Base-by-base conservation (phyloP, 2,888 invertebrate genomes). In the Drosophila austrosaltans region DNA sequence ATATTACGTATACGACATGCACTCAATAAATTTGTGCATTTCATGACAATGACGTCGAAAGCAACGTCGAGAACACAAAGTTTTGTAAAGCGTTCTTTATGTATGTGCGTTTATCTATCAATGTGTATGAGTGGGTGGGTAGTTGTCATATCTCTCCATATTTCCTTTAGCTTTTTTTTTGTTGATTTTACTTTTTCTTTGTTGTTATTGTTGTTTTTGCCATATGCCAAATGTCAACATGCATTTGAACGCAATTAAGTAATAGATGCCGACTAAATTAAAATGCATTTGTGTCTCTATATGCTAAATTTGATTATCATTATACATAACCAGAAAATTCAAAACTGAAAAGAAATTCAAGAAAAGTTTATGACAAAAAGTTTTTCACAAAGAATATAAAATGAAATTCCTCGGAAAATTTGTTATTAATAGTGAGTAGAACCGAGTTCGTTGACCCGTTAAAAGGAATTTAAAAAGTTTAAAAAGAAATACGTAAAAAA, bases 21-120 rank as follows among this genome's bases (percentile, higher is more conserved):
- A 76, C 75, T 74, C 85, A 77, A 83, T 83, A 84, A 79, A 78
- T 79, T 79, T 70, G 72, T 76, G 76, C 79, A 87, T 72, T 84
- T 79, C 75, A 81, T 62, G 76, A 72, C 72, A 76, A 82, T 78
- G 75, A 72, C 67, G 75, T 58, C 67, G 63, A 68, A 66, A 42
- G 40, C 62, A 66, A 42, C 53, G 28, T 44, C 68, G 25, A 20
- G 56, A 39, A 42, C 32, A 36, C 53, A 57, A 16, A 16, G 22
- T 32, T 69, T 62, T 70, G 42, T 54, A 56, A 60, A 62, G 56
- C 53, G 3, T 42, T 70, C 66, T 63, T 68, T 69, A 65, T 69
- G 53, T 62, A 30, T 66, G 60, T 48, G 30, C 57, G 22, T 10
- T 20, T 12, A 40, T 36, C 42, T 65, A 8, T 67, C 62, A 60